A percentile compares a stretch with the other conserved stretches of the same genome.
These are phyloP conservation scores for Crioceris asparagi DNA, from an alignment of 2,888 invertebrate genomes.

Conservation along the genomic window DNA sequence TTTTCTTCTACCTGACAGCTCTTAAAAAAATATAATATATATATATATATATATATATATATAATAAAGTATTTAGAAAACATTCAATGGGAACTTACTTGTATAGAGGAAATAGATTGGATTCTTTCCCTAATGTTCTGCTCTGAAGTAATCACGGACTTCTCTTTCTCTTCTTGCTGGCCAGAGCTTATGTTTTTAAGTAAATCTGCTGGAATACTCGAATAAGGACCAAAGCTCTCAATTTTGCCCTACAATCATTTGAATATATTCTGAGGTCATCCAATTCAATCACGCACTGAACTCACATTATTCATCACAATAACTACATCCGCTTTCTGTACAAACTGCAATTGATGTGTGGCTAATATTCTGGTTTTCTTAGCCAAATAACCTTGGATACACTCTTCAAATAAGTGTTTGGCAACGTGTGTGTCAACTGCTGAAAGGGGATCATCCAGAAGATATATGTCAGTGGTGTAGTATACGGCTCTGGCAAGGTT, in stretches of 20 bases:
- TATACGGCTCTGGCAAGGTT: slow-evolving; percentile 70
- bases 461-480: slow-evolving; percentile 62
- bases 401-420: slow-evolving; percentile 62
- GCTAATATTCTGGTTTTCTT: slow-evolving; percentile 65
- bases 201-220: slow-evolving; percentile 44
- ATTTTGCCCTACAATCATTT: slow-evolving; percentile 55
- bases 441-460: slow-evolving; percentile 70
- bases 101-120: slow-evolving; percentile 20
- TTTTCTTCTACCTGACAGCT: slow-evolving; percentile 10
- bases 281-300: no score
- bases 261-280: no score
- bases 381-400: slow-evolving; percentile 46
- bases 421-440: slow-evolving; percentile 71
- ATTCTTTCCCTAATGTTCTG: no score
- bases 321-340: slow-evolving; percentile 54
- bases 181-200: slow-evolving; percentile 17
- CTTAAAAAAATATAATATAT: no score
- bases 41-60: no score
- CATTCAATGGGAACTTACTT: slow-evolving; percentile 24
- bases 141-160: no score
- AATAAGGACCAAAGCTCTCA: slow-evolving; percentile 46
- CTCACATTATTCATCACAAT: slow-evolving; percentile 52
- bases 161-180: no score
- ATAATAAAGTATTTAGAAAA: not conserved
- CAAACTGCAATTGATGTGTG: slow-evolving; percentile 75